phyloP scores from a whole-genome alignment of 2,113 vertebrate species.

The Apistogramma diplotaenia region DNA sequence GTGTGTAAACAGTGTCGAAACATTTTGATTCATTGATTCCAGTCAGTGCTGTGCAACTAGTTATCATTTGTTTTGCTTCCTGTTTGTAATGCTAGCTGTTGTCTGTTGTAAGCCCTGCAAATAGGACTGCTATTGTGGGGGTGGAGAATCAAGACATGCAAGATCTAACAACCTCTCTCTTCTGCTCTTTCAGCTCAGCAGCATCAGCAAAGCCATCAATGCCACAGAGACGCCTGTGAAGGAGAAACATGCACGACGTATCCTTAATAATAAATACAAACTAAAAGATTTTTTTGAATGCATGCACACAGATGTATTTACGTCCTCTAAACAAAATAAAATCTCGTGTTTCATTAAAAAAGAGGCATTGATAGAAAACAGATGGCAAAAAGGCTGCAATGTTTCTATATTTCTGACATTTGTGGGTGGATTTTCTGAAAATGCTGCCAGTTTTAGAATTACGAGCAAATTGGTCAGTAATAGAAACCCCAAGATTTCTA shows the following conservation, averaged over 20 bases:
- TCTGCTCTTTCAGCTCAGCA: constrained; percentile 82
- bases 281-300: neutral
- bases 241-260: constrained; percentile 97
- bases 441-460: too few relatives aligned
- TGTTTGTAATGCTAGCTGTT: neutral
- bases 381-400: neutral
- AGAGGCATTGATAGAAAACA: neutral
- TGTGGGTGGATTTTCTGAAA: too few relatives aligned
- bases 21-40: constrained; percentile 9
- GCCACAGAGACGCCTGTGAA: constrained; percentile 89
- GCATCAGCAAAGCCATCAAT: constrained; percentile 98
- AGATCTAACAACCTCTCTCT: neutral
- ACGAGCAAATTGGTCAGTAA: too few relatives aligned
- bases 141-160: neutral
- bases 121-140: neutral
- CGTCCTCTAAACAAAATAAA: neutral
- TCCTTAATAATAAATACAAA: constrained; percentile 75
- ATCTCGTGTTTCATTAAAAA: neutral
- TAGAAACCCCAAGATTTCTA: neutral
- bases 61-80: constrained; percentile 18
- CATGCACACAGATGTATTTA: neutral
- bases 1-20: neutral
- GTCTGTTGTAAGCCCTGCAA: neutral
- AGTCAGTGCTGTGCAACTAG: neutral
- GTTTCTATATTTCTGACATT: neutral